These are phyloP conservation scores for Pachyseris speciosa DNA, from an alignment of 64 coral and sea anemone genomes.

Conservation along the genomic window DNA sequence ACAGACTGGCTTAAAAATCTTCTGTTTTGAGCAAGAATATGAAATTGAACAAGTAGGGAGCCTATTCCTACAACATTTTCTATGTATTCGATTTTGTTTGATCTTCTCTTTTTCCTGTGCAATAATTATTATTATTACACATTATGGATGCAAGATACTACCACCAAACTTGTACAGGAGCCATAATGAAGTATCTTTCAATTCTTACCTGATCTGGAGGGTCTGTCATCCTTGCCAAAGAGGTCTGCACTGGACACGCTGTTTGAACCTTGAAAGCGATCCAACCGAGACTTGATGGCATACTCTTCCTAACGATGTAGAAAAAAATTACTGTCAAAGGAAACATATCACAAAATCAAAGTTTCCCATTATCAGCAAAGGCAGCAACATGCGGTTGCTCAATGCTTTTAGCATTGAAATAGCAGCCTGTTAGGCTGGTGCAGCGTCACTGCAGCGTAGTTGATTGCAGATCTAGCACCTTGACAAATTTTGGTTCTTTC, in stretches of 20 bases:
- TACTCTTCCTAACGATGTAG: slow-evolving; percentile 57
- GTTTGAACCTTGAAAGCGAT: slow-evolving; percentile 73
- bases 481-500: too few relatives aligned
- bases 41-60: too few relatives aligned
- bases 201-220: slow-evolving; percentile 50
- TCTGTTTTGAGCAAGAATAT: too few relatives aligned
- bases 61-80: too few relatives aligned
- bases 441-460: too few relatives aligned
- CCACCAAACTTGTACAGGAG: not conserved
- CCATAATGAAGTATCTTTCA: not conserved
- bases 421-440: too few relatives aligned
- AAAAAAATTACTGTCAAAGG: not conserved
- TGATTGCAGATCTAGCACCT: too few relatives aligned
- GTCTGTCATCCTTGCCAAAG: slow-evolving; percentile 79
- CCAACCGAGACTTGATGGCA: slow-evolving; percentile 79
- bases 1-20: too few relatives aligned
- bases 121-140: not conserved
- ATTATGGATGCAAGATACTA: not conserved
- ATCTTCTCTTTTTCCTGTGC: not conserved
- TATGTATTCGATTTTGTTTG: too few relatives aligned
- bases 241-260: slow-evolving; percentile 91
- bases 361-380: not conserved
- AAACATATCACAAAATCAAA: not conserved
- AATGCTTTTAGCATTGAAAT: too few relatives aligned
- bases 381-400: too few relatives aligned